Base-by-base conservation (phyloP, 1,140 invertebrate species). In the Adelges cooleyi region DNA sequence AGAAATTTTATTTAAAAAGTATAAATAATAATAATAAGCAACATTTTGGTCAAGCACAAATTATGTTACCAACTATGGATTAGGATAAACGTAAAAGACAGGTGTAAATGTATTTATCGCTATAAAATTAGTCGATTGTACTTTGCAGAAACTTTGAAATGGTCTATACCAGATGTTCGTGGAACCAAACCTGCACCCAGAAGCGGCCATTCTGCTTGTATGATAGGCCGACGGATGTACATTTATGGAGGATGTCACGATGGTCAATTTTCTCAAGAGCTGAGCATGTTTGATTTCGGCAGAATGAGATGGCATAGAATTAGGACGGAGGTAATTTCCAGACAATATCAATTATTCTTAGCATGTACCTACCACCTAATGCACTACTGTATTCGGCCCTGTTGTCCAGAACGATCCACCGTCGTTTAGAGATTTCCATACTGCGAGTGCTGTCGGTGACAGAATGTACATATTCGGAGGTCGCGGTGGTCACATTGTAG, bases 401-500 rank as follows among this genome's bases (percentile, higher is more conserved):
- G 13, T 68, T 13, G 65, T 67, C 40, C 20, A 72, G 71, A 69
- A 70, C 42, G 44, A 67, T 25, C 70, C 80, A 67, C 89, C 90
- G 23, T 79, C 80, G 17, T 84, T 85, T 72, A 76, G 91, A 68
- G 92, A 95, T 76, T 95, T 95, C 73, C 90, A 94, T 73, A 85
- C 92, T 1, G 85, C 90, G 0, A 84, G 86, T 10, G 81, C 82
- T 51, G 75, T 90, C 69, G 81, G 81, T 62, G 75, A 82, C 69
- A 78, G 79, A 67, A 92, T 94, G 85, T 92, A 88, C 72, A 79
- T 94, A 42, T 94, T 89, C 77, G 92, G 92, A 22, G 92, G 92
- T 0, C 76, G 92, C 50, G 85, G 87, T 62, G 83, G 86, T 71
- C 72, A 77, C 42, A 76, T 82, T 40, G 82, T 82, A 67, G 80